These are phyloP conservation scores for Macropus fuliginosus DNA, from an alignment of 2,797 vertebrate genomes.

Conservation along the genomic window DNA sequence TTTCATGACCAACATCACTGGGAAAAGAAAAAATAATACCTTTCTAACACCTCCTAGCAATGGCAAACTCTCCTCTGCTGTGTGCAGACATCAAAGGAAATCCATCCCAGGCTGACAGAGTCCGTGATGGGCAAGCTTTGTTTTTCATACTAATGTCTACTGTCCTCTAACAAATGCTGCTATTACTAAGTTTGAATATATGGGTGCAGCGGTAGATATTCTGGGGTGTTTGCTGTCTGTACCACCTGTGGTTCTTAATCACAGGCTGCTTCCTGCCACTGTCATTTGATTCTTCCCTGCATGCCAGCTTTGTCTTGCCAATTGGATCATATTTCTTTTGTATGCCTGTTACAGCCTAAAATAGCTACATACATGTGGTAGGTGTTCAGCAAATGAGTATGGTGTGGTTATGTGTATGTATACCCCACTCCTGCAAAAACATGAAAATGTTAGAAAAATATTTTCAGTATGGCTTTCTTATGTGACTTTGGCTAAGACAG, in stretches of 20 bases:
- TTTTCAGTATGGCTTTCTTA: background rate
- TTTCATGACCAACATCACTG: slow-evolving; percentile 78
- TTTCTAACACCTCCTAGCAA: slow-evolving; percentile 73
- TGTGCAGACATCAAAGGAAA: background rate
- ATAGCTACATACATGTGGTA: background rate
- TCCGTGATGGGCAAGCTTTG: background rate
- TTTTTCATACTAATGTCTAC: background rate
- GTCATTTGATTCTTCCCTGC: background rate
- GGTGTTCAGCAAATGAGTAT: background rate
- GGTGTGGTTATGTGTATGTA: background rate
- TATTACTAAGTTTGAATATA: background rate
- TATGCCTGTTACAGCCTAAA: background rate
- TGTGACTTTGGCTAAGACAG: background rate
- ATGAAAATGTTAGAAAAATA: background rate
- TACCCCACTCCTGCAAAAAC: background rate
- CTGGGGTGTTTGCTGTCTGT: background rate
- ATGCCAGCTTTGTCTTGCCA: background rate
- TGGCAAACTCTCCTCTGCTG: slow-evolving; percentile 1
- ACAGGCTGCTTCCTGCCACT: background rate
- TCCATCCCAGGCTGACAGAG: background rate
- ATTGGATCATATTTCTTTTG: background rate
- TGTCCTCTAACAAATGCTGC: background rate
- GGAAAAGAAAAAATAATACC: slow-evolving; percentile 75
- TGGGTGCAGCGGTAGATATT: background rate
- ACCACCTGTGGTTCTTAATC: background rate